Evolutionary conservation across 2,113 vertebrate genomes (phyloP), one percentile per base, ranked within the genome.

Genomic region (Sula dactylatra): DNA sequence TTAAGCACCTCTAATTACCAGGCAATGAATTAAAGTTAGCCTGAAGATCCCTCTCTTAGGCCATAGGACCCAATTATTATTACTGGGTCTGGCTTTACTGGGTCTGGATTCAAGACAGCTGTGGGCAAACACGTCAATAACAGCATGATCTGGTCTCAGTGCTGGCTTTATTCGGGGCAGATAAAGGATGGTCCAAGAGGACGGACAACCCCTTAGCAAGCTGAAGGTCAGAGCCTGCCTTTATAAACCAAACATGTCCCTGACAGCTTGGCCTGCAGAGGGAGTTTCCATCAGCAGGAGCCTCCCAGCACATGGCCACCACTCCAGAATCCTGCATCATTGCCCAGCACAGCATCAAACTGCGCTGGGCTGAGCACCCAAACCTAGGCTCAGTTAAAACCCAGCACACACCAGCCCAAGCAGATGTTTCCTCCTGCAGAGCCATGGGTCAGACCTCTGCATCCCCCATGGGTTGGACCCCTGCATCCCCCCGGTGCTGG

Each of bases 221-320:
- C 45, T 38, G 50, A 88, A 94, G 86, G 50, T 58, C 87, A 82
- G 36, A 83, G 65, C 65, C 59, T 50, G 50, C 36, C 64, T 77
- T 61, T 44, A 58, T 19, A 81, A 54, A 70, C 15, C 32, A 25
- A 90, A 36, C 9, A 2, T 6, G 49, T 32, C 31, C 36, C 13
- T 4, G 3, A 14, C 31, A 86, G 50, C 40, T 91, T 3, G 0
- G 65, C 93, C 93, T 93, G 89, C 54, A 96, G 95, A 95, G 81
- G 77, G 86, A 96, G 89, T 17, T 87, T 81, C 47, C 61, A 74
- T 7, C 69, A 95, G 72, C n/a, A 0, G 0, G 29, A 83, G 55
- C 56, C 17, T 82, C 54, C 49, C 1, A 0, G 82, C 65, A 82
- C 65, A 44, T 0, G 19, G 59, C 55, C 64, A 29, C 11, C 0